Evolutionary conservation across 2,797 vertebrate species (phyloP).

Genomic region (Cyclura pinguis): DNA sequence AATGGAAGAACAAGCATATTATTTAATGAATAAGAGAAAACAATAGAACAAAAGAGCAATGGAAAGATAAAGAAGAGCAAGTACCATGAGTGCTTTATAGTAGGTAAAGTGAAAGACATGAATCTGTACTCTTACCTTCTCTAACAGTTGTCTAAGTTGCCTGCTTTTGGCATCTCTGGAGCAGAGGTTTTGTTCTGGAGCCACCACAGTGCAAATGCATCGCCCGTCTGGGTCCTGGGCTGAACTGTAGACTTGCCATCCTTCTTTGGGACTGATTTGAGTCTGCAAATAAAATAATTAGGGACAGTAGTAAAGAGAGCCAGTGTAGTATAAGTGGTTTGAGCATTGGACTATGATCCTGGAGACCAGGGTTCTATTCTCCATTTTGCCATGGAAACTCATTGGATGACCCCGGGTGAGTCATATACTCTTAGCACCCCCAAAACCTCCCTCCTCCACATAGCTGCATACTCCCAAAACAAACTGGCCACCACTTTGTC

Average conservation of each 20-base stretch:
- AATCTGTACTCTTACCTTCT: conserved; percentile 87
- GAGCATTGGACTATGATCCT: too few species aligned
- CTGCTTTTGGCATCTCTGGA: conserved; percentile 97
- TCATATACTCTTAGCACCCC: too few species aligned
- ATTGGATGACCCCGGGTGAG: too few species aligned
- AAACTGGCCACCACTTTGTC: not conserved
- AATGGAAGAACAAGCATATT: not conserved
- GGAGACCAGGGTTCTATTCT: too few species aligned
- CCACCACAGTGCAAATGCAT: conserved; percentile 98
- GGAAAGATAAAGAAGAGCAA: not conserved
- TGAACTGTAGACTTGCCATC: conserved; percentile 98
- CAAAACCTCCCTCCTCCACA: not conserved
- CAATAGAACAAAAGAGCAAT: not conserved
- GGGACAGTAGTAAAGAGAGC: conserved; percentile 33
- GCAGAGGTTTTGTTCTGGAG: conserved; percentile 96
- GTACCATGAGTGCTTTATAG: not conserved
- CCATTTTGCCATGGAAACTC: too few species aligned
- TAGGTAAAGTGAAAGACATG: not conserved
- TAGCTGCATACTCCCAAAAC: not conserved
- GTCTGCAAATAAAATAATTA: conserved; percentile 82
- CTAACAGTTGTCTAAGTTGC: conserved; percentile 95
- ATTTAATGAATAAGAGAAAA: not conserved
- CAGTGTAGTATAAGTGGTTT: too few species aligned
- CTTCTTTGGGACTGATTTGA: conserved; percentile 94
- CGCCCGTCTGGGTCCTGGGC: conserved; percentile 96